Evolutionary conservation across 2,797 vertebrate species (phyloP), one percentile per base, ranked within the genome.

Genomic region (Sebastes hubbsi): DNA sequence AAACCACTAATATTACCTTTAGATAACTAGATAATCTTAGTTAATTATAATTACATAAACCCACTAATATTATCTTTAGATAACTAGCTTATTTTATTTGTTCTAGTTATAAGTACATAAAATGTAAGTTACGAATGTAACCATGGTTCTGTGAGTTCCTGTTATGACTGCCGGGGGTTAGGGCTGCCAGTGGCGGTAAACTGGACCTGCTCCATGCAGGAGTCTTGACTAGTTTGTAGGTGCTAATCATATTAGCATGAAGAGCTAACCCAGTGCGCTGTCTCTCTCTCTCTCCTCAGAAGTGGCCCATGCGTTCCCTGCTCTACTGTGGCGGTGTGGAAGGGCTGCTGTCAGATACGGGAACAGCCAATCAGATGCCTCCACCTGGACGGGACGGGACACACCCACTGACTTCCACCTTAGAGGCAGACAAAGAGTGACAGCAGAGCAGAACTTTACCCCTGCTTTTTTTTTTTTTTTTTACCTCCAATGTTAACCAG

Each of bases 231-330:
- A 10, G 7, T 24, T 32, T 25, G 8, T 38, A 18, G 4, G 22
- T 70, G 25, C n/a, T 58, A 34, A 59, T 49, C 36, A 27, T 18
- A 8, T 68, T 34, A 63, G 52, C 67, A 65, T 67, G n/a, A 20
- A 27, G 52, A 5, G 4, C 27, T 68, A 49, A 80, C 18, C 20
- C 13, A 22, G 6, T 27, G 11, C 22, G 3, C 12, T 58, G 6
- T 85, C 80, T 82, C 90, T 85, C 80, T 82, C 90, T 85, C 32
- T 22, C 81, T 76, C 80, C 90, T 13, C 93, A 97, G 97, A 98
- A 97, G 83, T 97, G 97, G 97, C 97, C 96, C 1, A 97, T 98
- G 97, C 92, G 96, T 29, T 97, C 96, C 22, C 89, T 95, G 78
- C 96, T 97, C 70, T 98, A 97, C 32, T 95, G 95, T 14, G 96